phyloP scores from a whole-genome alignment of 1,140 invertebrate species.

The Temnothorax nylanderi region DNA sequence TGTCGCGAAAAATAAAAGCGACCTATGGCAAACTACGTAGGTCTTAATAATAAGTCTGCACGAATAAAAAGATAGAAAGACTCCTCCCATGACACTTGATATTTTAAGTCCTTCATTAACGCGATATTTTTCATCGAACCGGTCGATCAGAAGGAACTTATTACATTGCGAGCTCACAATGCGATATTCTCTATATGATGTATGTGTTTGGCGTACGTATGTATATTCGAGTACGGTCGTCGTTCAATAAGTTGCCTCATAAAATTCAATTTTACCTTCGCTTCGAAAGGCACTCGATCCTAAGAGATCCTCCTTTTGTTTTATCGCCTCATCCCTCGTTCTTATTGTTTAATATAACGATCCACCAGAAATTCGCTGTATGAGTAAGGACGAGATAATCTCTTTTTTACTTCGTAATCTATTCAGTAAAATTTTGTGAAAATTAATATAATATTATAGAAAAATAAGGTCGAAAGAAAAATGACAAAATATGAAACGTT shows the following conservation, averaged over 20 bases:
- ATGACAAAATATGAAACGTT: background rate
- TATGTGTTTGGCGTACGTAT: background rate
- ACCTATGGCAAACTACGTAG: background rate
- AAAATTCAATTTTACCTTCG: conserved; percentile 17
- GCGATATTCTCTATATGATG: background rate
- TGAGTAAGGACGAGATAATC: background rate
- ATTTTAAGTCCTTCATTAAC: conserved; percentile 21
- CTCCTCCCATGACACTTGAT: background rate
- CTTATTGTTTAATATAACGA: conserved; percentile 9
- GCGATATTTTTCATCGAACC: background rate
- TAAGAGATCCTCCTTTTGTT: background rate
- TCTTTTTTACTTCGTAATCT: background rate
- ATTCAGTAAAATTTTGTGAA: background rate
- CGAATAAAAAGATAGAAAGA: background rate
- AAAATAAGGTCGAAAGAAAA: background rate
- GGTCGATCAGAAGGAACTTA: background rate
- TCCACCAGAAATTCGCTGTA: background rate
- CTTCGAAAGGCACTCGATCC: background rate
- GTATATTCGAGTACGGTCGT: background rate
- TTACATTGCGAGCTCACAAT: background rate
- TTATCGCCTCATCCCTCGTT: background rate
- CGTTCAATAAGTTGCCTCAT: background rate
- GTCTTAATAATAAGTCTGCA: conserved; percentile 4
- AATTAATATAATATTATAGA: background rate
- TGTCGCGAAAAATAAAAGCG: background rate